Percentiles rank a stretch among this genome's conserved stretches.
phyloP scores from a whole-genome alignment of 2,113 vertebrate species.

The Pycnonotus jocosus region DNA sequence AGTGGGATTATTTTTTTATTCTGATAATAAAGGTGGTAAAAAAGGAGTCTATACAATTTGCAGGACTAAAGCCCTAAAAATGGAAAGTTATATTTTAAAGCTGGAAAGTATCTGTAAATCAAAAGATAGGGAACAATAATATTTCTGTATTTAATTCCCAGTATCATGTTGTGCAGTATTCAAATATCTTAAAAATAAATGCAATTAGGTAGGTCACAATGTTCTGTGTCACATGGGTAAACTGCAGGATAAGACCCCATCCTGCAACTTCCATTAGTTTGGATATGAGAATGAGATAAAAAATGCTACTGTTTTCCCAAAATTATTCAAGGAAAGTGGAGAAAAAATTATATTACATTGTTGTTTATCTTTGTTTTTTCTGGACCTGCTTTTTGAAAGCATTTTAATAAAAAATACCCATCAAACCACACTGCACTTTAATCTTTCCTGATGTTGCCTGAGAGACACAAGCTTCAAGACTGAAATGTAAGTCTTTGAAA shows the following conservation, averaged over 20 bases:
- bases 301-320: not conserved
- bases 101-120: not conserved
- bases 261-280: not conserved
- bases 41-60: not conserved
- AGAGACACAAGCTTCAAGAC: not conserved
- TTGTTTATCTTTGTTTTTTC: constrained; percentile 4
- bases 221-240: not conserved
- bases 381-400: not conserved
- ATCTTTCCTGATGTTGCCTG: constrained; percentile 3
- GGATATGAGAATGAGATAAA: not conserved
- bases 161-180: not conserved
- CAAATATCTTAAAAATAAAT: not conserved
- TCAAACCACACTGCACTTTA: not conserved
- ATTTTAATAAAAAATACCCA: constrained; percentile 12
- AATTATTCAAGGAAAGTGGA: not conserved
- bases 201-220: not conserved
- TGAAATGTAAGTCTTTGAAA: not conserved
- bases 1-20: not conserved
- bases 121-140: not conserved
- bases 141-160: not conserved
- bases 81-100: not conserved
- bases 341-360: not conserved
- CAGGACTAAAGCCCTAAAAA: not conserved
- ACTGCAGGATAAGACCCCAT: not conserved
- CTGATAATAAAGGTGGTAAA: not conserved